Conservation (phyloP, 1,140 invertebrate species). For the Sarcophaga peregrina region DNA sequence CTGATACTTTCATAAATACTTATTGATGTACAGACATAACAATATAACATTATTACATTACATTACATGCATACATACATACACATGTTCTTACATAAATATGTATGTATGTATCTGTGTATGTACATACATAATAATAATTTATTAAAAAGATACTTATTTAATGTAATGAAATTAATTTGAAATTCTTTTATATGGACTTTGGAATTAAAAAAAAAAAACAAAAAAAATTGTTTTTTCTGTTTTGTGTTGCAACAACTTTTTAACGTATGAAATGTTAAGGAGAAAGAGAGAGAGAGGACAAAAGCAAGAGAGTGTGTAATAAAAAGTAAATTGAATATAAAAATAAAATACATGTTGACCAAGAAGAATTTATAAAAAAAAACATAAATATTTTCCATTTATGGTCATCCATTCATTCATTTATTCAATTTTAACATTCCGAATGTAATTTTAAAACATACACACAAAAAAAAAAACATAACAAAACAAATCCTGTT, state of each 20-base stretch:
- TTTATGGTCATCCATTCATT: slow-evolving; percentile 15
- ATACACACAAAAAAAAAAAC: no score
- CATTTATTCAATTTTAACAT: not conserved
- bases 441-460: no score
- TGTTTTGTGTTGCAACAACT: slow-evolving; percentile 1
- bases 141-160: not conserved
- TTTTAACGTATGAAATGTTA: not conserved
- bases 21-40: no score
- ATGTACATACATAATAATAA: not conserved
- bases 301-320: no score
- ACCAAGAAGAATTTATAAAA: not conserved
- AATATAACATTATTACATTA: not conserved
- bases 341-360: not conserved
- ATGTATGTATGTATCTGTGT: not conserved
- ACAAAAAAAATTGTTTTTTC: not conserved
- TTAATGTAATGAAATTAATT: slow-evolving; percentile 19
- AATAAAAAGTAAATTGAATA: not conserved
- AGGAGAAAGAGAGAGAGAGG: no score
- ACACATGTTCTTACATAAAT: not conserved
- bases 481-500: no score
- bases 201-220: no score
- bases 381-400: slow-evolving; percentile 8
- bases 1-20: no score
- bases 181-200: not conserved
- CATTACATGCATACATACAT: no score